A percentile compares a stretch with the other conserved stretches of the same genome.
phyloP scores from a whole-genome alignment of 2,797 vertebrate species.

The Danio kyathit region DNA sequence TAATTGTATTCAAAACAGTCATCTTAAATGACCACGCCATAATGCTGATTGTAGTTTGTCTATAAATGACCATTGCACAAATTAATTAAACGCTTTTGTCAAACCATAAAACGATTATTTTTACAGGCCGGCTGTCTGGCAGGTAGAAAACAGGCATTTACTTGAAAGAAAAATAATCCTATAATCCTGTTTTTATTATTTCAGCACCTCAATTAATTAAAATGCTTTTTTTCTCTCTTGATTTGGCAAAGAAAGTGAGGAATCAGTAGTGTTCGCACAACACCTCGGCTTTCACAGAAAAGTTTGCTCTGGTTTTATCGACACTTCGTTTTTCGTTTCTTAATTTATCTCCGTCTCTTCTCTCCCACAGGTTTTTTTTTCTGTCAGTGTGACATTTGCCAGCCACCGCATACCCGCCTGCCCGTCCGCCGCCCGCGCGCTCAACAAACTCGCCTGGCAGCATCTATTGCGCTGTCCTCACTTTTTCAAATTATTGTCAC shows the following conservation, averaged over 20 bases:
- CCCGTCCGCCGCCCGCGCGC: not conserved
- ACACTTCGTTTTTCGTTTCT: constrained; percentile 37
- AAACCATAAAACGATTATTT: constrained; percentile 6
- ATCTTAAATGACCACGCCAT: not conserved
- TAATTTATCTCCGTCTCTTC: constrained; percentile 40
- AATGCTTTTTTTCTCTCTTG: not conserved
- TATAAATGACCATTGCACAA: not conserved
- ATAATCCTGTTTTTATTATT: constrained; percentile 22
- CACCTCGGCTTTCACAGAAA: not conserved
- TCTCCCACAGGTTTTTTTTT: constrained; percentile 36
- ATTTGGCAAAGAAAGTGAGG: not conserved
- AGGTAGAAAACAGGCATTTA: not conserved
- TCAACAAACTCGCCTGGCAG: constrained; percentile 40
- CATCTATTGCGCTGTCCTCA: constrained; percentile 18
- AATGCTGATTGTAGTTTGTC: not conserved
- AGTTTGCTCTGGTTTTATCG: constrained; percentile 34
- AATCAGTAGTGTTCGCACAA: not conserved
- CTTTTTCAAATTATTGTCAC: constrained; percentile 32
- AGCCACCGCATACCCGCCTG: not conserved
- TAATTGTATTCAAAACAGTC: not conserved
- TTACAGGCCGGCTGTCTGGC: not conserved
- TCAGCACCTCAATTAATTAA: not conserved
- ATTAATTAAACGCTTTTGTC: constrained; percentile 4
- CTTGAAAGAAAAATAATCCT: not conserved
- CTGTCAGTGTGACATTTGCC: constrained; percentile 50